Conservation (phyloP, 2,888 invertebrate genomes). For the Archaeoteleia sp. region DNA sequence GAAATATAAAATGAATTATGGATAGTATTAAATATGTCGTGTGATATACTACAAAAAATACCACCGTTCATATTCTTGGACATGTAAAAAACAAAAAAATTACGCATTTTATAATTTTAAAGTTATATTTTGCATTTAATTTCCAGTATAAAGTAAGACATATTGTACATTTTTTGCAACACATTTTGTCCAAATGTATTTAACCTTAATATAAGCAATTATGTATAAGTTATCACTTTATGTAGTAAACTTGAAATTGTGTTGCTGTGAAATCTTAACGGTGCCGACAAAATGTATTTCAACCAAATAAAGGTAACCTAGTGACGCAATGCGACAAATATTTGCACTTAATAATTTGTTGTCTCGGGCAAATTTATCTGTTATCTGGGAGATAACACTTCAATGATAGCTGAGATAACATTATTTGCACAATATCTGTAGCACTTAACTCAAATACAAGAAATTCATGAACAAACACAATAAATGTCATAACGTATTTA, state of each 20-base stretch:
- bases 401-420: slow-evolving; percentile 13
- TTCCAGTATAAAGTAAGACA: too few species aligned
- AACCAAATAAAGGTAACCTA: slow-evolving; percentile 9
- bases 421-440: too few species aligned
- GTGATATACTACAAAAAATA: slow-evolving; percentile 17
- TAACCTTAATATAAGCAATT: too few species aligned
- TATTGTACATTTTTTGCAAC: too few species aligned
- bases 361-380: slow-evolving; percentile 13
- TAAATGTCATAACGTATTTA: too few species aligned
- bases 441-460: too few species aligned
- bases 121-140: too few species aligned
- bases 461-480: too few species aligned
- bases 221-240: neutral
- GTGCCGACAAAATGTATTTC: neutral
- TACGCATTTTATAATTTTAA: too few species aligned
- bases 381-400: slow-evolving; percentile 29
- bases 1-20: slow-evolving; percentile 27
- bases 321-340: slow-evolving; percentile 6
- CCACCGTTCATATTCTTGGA: too few species aligned
- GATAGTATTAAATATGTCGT: slow-evolving; percentile 33
- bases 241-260: slow-evolving; percentile 5
- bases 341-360: slow-evolving; percentile 8
- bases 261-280: neutral
- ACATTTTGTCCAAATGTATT: too few species aligned
- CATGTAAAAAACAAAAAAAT: too few species aligned